Evolutionary conservation across 2,113 vertebrate species (phyloP), one percentile per base, ranked within the genome.

Genomic region (Centropus unirufus): DNA sequence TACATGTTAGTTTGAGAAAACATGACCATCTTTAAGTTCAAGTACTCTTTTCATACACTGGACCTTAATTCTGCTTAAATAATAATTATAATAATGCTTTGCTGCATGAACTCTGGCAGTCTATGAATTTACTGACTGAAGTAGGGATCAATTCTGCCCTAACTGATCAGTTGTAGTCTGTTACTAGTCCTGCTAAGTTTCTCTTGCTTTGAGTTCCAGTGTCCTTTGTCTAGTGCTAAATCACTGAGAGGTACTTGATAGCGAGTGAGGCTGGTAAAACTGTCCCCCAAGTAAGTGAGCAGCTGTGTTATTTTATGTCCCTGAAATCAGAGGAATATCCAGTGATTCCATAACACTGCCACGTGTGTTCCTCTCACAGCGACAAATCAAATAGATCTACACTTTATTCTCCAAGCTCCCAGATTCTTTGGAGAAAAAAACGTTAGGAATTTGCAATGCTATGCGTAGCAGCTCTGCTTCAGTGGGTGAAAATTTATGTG

Each of bases 381-480:
- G 9, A 68, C 81, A 90, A 85, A 94, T 62, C 70, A 68, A 90
- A 86, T 4, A 40, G 40, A 89, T 93, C 78, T 63, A 40, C 1
- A 6, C 54, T 78, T 87, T 64, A 49, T 84, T 83, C 69, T 61
- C 73, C 58, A 30, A 42, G 79, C 83, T 89, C 19, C 51, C 79
- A 73, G 85, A 89, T 58, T 66, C 80, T 54, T 58, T 42, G 40
- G 34, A 1, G 49, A 63, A 75, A 80, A 87, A 74, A 93, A 89
- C 75, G 69, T 76, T 78, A 87, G 95, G 90, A 95, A 96, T 96
- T 96, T 75, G 93, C 69, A 92, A 14, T 78, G 87, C 85, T 96
- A 90, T 93, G 92, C 94, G 94, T 30, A 91, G 88, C 72, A 89
- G 80, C 93, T 88, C 64, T 95, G 90, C 93, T 96, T 90, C 85